Evolutionary conservation across 2,797 vertebrate species (phyloP).

Genomic region (Limosa lapponica): DNA sequence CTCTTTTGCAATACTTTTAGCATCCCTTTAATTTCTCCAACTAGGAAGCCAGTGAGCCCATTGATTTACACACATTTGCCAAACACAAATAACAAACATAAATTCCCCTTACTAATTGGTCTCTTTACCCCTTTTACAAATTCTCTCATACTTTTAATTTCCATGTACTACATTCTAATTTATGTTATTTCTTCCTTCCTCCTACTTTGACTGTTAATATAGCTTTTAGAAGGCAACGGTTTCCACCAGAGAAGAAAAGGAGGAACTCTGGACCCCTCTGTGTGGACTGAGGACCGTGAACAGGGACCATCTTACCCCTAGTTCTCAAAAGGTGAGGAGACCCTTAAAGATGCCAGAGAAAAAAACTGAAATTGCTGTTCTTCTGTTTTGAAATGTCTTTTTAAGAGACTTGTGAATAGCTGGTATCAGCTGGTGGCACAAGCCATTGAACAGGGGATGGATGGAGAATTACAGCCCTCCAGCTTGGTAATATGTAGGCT

Average conservation of each 20-base stretch:
- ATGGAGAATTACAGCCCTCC: not conserved
- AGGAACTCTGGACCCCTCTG: not conserved
- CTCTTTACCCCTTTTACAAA: not conserved
- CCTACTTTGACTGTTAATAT: not conserved
- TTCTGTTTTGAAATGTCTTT: not conserved
- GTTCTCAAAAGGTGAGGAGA: not conserved
- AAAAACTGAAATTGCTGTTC: not conserved
- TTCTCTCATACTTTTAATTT: not conserved
- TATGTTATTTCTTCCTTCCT: not conserved
- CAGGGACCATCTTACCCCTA: not conserved
- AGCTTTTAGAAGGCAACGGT: not conserved
- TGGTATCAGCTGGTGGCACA: not conserved
- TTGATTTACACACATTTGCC: not conserved
- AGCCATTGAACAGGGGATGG: not conserved
- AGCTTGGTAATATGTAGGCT: not conserved
- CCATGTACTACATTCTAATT: not conserved
- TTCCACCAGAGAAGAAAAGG: not conserved
- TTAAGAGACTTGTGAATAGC: not conserved
- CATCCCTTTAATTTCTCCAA: not conserved
- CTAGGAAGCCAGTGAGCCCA: not conserved
- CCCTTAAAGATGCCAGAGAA: not conserved
- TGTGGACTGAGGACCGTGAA: not conserved
- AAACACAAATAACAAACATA: too few relatives aligned
- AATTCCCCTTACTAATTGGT: not conserved
- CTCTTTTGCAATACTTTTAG: not conserved